Percentiles rank a stretch among this genome's conserved stretches.
Conservation (phyloP, 1,140 invertebrate species). For the Hetaerina americana region DNA sequence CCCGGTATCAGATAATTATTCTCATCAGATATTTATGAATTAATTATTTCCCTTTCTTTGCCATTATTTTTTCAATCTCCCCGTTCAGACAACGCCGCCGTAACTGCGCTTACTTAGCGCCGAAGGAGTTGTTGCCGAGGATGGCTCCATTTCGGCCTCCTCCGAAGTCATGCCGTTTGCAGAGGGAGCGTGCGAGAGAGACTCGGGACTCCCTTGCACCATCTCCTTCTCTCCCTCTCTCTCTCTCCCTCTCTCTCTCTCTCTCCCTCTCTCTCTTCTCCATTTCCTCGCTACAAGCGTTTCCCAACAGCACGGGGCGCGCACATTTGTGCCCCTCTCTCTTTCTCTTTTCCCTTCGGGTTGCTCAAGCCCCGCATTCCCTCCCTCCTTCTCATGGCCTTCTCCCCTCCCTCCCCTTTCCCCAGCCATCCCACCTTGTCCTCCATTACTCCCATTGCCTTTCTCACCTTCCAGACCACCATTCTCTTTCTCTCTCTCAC, state of each 20-base stretch:
- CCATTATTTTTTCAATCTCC: no score
- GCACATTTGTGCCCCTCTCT: neutral
- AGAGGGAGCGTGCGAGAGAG: no score
- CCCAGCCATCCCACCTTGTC: neutral
- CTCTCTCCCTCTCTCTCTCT: neutral
- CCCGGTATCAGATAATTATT: no score
- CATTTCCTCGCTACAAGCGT: neutral
- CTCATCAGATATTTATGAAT: no score
- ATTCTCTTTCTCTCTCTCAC: neutral
- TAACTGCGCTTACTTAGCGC: no score
- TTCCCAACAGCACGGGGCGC: no score
- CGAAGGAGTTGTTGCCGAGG: no score
- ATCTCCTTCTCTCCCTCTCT: neutral
- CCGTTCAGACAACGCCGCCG: no score
- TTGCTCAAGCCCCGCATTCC: neutral
- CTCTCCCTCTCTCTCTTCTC: neutral
- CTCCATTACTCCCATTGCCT: neutral
- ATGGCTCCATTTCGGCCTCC: no score
- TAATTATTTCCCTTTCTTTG: no score
- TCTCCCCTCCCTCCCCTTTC: neutral
- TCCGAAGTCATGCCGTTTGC: no score
- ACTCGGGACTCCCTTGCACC: no score
- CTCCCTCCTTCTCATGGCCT: neutral
- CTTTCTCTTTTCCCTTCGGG: neutral
- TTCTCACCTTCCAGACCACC: neutral